Evolutionary conservation across 2,888 invertebrate species (phyloP).

Genomic region (Eupithecia subfuscata): DNA sequence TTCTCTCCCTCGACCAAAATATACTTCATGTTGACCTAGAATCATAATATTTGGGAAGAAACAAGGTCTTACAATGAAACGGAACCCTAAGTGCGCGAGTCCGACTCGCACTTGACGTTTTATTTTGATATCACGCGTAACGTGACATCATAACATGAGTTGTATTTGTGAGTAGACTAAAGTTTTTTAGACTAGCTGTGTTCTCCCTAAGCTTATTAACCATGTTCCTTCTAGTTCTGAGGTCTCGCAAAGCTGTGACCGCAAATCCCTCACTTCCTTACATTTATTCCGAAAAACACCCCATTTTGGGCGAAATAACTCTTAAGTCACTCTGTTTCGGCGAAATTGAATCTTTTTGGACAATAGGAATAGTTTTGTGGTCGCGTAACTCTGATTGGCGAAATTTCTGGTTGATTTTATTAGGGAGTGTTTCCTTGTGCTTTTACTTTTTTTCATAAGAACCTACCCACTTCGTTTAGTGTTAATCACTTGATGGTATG

Average conservation of each 20-base stretch:
- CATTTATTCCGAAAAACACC: conserved; percentile 31
- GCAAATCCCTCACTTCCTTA: conserved; percentile 32
- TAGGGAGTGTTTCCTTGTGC: conserved; percentile 21
- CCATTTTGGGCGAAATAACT: conserved; percentile 28
- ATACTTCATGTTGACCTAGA: too few relatives aligned
- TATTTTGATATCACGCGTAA: too few relatives aligned
- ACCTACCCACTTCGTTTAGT: neutral
- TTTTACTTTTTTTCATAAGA: neutral
- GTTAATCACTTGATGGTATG: too few relatives aligned
- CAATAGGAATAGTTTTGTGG: conserved; percentile 34
- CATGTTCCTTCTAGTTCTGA: conserved; percentile 25
- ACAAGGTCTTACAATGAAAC: too few relatives aligned
- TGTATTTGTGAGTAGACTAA: neutral
- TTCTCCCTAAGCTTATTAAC: conserved; percentile 8
- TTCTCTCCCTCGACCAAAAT: too few relatives aligned
- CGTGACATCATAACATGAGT: neutral
- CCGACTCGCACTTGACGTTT: too few relatives aligned
- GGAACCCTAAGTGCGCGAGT: too few relatives aligned
- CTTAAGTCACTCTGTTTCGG: conserved; percentile 29
- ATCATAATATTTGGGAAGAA: too few relatives aligned
- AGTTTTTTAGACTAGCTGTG: conserved; percentile 3
- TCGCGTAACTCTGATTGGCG: conserved; percentile 28
- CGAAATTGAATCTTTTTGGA: conserved; percentile 33
- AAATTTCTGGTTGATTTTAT: conserved; percentile 34
- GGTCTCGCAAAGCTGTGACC: conserved; percentile 30